Evolutionary conservation across 2,113 vertebrate species (phyloP).

Genomic region (Podarcis muralis): DNA sequence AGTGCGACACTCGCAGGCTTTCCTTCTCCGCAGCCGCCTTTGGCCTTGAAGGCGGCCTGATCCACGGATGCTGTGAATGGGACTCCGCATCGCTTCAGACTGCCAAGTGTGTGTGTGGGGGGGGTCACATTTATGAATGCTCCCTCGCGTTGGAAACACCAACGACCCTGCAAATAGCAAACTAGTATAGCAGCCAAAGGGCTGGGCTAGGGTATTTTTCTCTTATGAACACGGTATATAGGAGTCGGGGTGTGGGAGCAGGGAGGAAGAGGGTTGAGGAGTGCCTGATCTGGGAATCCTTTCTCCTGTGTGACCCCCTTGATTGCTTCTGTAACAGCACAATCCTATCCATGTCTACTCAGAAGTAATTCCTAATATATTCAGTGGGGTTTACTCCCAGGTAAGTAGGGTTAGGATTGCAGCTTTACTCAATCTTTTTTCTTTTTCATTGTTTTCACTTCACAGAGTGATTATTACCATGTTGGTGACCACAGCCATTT

Average conservation of each 20-base stretch:
- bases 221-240: background rate
- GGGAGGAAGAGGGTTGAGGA: background rate
- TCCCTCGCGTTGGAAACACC: too few species aligned
- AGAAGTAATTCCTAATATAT: too few species aligned
- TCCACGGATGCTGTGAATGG: too few species aligned
- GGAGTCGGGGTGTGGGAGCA: too few species aligned
- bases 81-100: background rate
- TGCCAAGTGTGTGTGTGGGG: background rate
- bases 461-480: slow-evolving; percentile 94
- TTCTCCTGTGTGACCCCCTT: accelerated
- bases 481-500: slow-evolving; percentile 92
- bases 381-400: too few species aligned
- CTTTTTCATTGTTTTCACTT: slow-evolving; percentile 37
- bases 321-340: background rate
- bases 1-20: background rate
- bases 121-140: background rate
- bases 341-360: too few species aligned
- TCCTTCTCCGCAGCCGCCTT: too few species aligned
- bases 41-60: background rate
- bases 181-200: background rate
- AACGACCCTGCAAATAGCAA: background rate
- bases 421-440: too few species aligned
- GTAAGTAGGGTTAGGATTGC: too few species aligned
- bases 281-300: background rate
- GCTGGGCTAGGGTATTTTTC: background rate